phyloP scores from a whole-genome alignment of 2,888 invertebrate species.

The Amphipyra tragopoginis region DNA sequence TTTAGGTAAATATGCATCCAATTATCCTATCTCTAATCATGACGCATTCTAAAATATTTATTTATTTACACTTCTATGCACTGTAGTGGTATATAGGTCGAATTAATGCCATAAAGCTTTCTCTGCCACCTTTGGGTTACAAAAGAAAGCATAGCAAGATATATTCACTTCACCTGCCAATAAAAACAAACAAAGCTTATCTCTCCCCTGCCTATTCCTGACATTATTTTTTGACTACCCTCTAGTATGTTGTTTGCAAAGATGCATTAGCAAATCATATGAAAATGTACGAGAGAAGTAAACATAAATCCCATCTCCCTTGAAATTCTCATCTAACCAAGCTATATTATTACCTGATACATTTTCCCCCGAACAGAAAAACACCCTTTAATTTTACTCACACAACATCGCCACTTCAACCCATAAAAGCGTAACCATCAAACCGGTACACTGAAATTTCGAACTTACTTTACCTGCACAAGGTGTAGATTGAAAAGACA shows the following conservation, averaged over 20 bases:
- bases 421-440: slow-evolving; percentile 28
- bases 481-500: slow-evolving; percentile 1
- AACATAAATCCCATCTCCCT: slow-evolving; percentile 72
- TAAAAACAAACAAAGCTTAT: slow-evolving; percentile 41
- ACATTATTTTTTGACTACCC: slow-evolving; percentile 41
- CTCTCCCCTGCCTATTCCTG: slow-evolving; percentile 10
- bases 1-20: no score
- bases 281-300: slow-evolving; percentile 64
- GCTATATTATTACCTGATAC: slow-evolving; percentile 81
- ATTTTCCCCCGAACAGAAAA: slow-evolving; percentile 78
- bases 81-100: no score
- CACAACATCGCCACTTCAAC: slow-evolving; percentile 51
- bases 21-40: no score
- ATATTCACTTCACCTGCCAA: slow-evolving; percentile 30
- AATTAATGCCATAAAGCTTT: no score
- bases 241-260: slow-evolving; percentile 62
- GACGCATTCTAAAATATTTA: no score
- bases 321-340: slow-evolving; percentile 76
- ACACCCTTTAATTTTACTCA: slow-evolving; percentile 81
- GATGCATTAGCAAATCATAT: slow-evolving; percentile 68
- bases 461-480: neutral
- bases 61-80: no score
- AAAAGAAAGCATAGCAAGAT: no score
- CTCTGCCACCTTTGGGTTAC: no score
- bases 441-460: neutral